These are phyloP conservation scores for Vulpes ferrilata DNA, from an alignment of 2,113 vertebrate genomes.

Conservation along the genomic window DNA sequence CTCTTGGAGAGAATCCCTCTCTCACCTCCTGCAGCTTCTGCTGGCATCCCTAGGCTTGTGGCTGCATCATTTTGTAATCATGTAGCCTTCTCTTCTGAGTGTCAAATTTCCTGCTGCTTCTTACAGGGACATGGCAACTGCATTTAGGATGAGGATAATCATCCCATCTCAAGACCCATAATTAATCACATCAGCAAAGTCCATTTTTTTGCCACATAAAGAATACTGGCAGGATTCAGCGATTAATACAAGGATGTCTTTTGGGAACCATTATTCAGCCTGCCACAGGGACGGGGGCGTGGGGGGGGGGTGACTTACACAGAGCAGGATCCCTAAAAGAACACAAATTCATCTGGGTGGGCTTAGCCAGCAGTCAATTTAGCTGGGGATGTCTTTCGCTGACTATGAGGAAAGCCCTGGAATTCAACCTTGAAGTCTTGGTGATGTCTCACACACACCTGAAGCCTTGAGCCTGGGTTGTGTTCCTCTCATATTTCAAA, in stretches of 20 bases:
- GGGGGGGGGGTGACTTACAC: background rate
- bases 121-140: background rate
- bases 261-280: background rate
- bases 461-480: background rate
- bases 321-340: background rate
- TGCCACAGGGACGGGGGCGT: background rate
- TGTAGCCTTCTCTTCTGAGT: background rate
- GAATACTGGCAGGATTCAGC: background rate
- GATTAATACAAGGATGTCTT: background rate
- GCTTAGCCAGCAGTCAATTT: background rate
- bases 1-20: background rate
- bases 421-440: background rate
- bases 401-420: background rate
- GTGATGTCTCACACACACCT: background rate
- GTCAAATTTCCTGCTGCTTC: background rate
- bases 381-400: background rate
- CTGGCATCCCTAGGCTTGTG: background rate
- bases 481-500: background rate
- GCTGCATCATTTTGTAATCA: background rate
- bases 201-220: background rate
- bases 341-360: background rate
- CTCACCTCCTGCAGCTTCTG: background rate
- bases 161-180: background rate
- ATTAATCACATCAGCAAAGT: background rate
- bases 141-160: background rate